A percentile compares a stretch with the other conserved stretches of the same genome.
phyloP scores from a whole-genome alignment of 2,797 vertebrate species.

The Platyrinchus mystaceus region DNA sequence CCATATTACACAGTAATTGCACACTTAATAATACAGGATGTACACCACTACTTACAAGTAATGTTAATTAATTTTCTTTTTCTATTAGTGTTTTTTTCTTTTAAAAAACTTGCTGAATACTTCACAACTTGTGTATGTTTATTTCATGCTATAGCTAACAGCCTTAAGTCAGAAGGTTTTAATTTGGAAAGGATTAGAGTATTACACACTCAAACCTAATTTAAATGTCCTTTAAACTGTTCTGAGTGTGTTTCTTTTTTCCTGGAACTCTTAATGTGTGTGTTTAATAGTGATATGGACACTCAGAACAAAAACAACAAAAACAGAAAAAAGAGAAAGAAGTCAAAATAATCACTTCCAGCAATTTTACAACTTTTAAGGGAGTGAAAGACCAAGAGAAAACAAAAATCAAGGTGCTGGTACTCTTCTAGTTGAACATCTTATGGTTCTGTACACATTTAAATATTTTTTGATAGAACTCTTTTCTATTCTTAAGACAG shows the following conservation, averaged over 20 bases:
- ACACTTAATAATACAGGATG: constrained; percentile 40
- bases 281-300: background rate
- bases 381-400: background rate
- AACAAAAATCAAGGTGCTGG: background rate
- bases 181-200: background rate
- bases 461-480: background rate
- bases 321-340: background rate
- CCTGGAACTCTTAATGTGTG: background rate
- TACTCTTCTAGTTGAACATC: background rate
- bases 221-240: background rate
- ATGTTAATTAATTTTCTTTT: constrained; percentile 35
- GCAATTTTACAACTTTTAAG: background rate
- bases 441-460: background rate
- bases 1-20: constrained; percentile 13
- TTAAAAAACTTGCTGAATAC: background rate
- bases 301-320: background rate
- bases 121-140: background rate
- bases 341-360: background rate
- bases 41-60: background rate
- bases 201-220: background rate
- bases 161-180: background rate
- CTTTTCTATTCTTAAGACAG: background rate
- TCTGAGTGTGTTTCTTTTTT: background rate
- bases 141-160: background rate
- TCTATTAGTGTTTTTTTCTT: background rate